Percentiles rank a stretch among this genome's conserved stretches.
Conservation (phyloP, 2,888 invertebrate genomes). For the Orchesellides sinensis region DNA sequence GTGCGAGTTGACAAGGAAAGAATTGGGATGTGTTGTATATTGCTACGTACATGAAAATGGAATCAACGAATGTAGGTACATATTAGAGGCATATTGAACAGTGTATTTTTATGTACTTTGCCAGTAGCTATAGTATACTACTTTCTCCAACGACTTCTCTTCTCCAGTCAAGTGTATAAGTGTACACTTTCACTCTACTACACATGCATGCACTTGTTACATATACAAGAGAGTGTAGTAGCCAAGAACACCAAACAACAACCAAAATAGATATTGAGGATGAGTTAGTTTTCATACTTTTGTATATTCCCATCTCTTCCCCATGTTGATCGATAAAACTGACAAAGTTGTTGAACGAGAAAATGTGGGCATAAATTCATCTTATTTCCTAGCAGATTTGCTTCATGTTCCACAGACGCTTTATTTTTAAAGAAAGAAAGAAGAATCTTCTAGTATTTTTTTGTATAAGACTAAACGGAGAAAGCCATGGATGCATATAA, state of each 20-base stretch:
- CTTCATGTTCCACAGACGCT: constrained; percentile 29
- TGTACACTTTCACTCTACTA: constrained; percentile 22
- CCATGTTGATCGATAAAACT: constrained; percentile 62
- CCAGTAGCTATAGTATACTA: constrained; percentile 31
- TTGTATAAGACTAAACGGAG: constrained; percentile 42
- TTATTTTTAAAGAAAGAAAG: constrained; percentile 30
- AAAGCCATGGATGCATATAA: too few species aligned
- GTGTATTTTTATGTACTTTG: constrained; percentile 23
- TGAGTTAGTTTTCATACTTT: constrained; percentile 12
- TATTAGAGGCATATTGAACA: too few species aligned
- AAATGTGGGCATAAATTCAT: constrained; percentile 65
- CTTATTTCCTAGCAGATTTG: constrained; percentile 61
- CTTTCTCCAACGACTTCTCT: neutral
- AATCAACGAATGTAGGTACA: too few species aligned
- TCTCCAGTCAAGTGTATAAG: constrained; percentile 51
- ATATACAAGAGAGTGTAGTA: neutral
- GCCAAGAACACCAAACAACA: neutral
- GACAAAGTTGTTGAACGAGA: constrained; percentile 66
- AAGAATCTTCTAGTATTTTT: constrained; percentile 18
- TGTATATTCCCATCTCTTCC: neutral
- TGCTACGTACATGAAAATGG: too few species aligned
- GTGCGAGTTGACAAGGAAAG: too few species aligned
- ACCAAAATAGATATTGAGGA: neutral
- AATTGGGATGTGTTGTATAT: too few species aligned
- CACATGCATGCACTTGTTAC: neutral